phyloP scores from a whole-genome alignment of 35 echinoderm and acorn worm species.

The Anneissia japonica region DNA sequence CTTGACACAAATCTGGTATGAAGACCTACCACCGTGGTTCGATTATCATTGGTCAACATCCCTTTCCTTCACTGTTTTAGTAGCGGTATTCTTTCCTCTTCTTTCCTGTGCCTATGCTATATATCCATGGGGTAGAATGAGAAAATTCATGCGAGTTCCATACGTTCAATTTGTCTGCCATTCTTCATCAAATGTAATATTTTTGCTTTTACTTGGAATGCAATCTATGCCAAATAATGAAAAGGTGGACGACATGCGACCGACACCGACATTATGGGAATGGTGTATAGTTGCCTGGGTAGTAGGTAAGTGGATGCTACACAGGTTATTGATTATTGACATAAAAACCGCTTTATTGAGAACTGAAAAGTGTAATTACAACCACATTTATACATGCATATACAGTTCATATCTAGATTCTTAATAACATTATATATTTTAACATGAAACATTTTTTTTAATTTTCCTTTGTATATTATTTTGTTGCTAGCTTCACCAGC shows the following conservation, averaged over 20 bases:
- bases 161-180: conserved; percentile 94
- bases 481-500: too few species aligned
- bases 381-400: too few species aligned
- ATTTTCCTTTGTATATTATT: too few species aligned
- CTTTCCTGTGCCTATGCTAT: conserved; percentile 77
- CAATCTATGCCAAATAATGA: conserved; percentile 43
- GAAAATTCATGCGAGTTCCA: conserved; percentile 69
- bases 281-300: conserved; percentile 87
- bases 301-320: conserved; percentile 76
- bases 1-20: conserved; percentile 87
- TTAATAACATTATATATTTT: too few species aligned
- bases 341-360: too few species aligned
- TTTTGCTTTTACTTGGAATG: conserved; percentile 71
- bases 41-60: conserved; percentile 62
- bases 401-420: too few species aligned
- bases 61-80: conserved; percentile 36
- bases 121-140: conserved; percentile 64
- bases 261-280: conserved; percentile 50
- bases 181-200: conserved; percentile 53
- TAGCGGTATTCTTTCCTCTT: conserved; percentile 69
- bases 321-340: too few species aligned
- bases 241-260: conserved; percentile 16
- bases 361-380: too few species aligned
- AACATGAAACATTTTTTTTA: too few species aligned
- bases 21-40: conserved; percentile 79